phyloP scores from a whole-genome alignment of 2,797 vertebrate genomes.

The Jordanella pulchra region DNA sequence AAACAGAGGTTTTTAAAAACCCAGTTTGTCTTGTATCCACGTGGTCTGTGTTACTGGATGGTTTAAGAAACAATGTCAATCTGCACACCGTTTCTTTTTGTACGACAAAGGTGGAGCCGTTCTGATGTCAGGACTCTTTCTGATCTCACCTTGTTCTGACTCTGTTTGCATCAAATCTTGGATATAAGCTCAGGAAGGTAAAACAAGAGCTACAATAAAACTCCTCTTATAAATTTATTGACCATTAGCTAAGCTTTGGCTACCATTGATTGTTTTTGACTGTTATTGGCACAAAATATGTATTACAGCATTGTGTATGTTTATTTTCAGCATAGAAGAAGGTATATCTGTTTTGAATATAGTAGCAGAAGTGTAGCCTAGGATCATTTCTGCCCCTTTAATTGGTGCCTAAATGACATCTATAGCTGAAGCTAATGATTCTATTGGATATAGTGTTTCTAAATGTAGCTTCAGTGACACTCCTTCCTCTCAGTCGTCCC shows the following conservation, averaged over 20 bases:
- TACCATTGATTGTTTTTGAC: not conserved
- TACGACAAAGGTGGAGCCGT: not conserved
- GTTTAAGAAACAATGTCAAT: not conserved
- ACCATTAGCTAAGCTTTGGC: too few species aligned
- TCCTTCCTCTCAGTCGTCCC: not conserved
- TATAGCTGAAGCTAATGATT: not conserved
- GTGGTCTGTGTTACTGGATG: not conserved
- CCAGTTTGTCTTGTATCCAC: not conserved
- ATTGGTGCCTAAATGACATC: not conserved
- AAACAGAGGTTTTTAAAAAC: too few species aligned
- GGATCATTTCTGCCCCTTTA: not conserved
- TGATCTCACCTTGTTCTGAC: not conserved
- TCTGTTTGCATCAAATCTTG: not conserved
- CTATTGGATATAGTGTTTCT: not conserved
- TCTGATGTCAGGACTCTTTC: not conserved
- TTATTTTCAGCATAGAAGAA: not conserved
- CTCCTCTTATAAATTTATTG: too few species aligned
- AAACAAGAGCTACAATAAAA: not conserved
- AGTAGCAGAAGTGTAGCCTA: not conserved
- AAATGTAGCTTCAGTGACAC: not conserved
- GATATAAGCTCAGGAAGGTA: not conserved
- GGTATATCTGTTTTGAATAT: too few species aligned
- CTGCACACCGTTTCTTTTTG: not conserved
- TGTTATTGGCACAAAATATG: not conserved
- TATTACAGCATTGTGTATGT: not conserved